Percentiles rank a stretch among this genome's conserved stretches.
These are phyloP conservation scores for Lissocephala sabroskyi DNA, from an alignment of 2,888 invertebrate species.

Conservation along the genomic window DNA sequence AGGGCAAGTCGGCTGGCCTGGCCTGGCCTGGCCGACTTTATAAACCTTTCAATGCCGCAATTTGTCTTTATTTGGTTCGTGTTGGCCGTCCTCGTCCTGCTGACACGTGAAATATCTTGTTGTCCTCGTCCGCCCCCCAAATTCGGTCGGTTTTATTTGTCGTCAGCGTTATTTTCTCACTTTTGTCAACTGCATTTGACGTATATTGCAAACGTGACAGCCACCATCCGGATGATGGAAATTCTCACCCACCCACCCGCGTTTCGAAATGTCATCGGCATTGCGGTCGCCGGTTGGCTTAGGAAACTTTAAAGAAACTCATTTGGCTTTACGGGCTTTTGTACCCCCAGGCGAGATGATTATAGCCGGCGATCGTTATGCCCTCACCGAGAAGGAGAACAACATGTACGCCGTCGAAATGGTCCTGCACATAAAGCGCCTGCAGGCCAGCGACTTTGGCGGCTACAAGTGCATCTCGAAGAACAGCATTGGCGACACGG, in stretches of 20 bases:
- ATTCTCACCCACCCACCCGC: conserved; percentile 8
- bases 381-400: conserved; percentile 84
- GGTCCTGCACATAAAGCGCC: conserved; percentile 82
- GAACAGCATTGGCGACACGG: conserved; percentile 92
- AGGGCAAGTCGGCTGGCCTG: no score
- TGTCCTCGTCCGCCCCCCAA: neutral
- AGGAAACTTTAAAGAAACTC: conserved; percentile 12
- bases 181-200: conserved; percentile 57
- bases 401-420: conserved; percentile 90
- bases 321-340: conserved; percentile 11
- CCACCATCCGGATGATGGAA: neutral
- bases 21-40: conserved; percentile 33
- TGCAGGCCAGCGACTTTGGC: conserved; percentile 84
- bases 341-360: conserved; percentile 86
- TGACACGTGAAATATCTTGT: conserved; percentile 54
- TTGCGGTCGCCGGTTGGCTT: neutral
- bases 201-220: conserved; percentile 66
- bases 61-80: conserved; percentile 71
- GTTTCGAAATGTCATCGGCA: conserved; percentile 32
- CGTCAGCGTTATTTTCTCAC: conserved; percentile 1
- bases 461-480: conserved; percentile 94
- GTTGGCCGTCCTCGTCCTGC: conserved; percentile 31
- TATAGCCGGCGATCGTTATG: conserved; percentile 88
- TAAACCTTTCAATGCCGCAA: conserved; percentile 64
- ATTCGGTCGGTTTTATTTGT: neutral